Conservation (phyloP, 2,888 invertebrate species). For the Physocephala rufipes region DNA sequence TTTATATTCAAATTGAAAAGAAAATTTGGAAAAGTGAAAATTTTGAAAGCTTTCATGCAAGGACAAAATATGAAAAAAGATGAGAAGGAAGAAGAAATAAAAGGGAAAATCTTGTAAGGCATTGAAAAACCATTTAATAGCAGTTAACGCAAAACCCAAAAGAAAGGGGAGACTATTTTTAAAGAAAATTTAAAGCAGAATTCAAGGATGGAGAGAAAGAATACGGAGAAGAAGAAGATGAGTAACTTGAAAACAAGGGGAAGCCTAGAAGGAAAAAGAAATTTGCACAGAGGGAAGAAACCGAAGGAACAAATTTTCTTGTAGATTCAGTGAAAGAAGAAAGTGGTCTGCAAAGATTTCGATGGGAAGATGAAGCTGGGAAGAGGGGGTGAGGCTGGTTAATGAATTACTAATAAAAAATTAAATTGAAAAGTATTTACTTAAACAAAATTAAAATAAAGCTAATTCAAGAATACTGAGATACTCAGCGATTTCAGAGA, state of each 20-base stretch:
- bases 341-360: too few species aligned
- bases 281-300: neutral
- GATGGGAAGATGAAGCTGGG: too few species aligned
- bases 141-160: neutral
- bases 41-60: neutral
- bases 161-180: neutral
- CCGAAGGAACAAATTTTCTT: neutral
- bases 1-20: neutral
- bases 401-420: too few species aligned
- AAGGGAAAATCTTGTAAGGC: too few species aligned
- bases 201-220: neutral
- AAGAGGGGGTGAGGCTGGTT: neutral
- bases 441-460: neutral
- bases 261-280: too few species aligned
- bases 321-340: neutral
- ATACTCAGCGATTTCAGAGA: neutral
- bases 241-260: constrained; percentile 9
- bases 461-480: neutral
- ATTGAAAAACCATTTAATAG: neutral
- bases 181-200: neutral
- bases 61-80: neutral
- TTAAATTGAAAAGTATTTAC: too few species aligned
- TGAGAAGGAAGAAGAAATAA: neutral
- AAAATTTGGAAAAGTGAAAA: neutral
- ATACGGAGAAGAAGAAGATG: neutral